Evolutionary conservation across 2,888 invertebrate genomes (phyloP).

Genomic region (Scelioninae gen. 1): DNA sequence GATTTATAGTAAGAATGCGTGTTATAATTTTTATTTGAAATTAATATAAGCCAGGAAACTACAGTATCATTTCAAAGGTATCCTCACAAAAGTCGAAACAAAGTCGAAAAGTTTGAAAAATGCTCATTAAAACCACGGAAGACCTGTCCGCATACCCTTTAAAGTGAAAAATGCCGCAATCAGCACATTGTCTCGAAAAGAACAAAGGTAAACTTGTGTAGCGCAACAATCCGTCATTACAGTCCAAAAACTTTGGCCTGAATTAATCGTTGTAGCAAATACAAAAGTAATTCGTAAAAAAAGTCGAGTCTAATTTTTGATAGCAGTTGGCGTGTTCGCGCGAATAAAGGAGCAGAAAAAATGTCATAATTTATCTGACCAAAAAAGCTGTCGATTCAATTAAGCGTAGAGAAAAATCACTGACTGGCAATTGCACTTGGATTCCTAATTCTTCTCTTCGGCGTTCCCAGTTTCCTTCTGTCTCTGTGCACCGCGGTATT

Average conservation of each 20-base stretch:
- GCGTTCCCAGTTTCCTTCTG: constrained; percentile 63
- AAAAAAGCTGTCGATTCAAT: constrained; percentile 44
- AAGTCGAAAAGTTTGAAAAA: constrained; percentile 20
- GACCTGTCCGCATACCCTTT: constrained; percentile 6
- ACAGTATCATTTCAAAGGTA: not conserved
- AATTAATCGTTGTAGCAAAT: constrained; percentile 10
- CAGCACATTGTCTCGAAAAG: not conserved
- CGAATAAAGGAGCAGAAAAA: constrained; percentile 4
- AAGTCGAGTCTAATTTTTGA: constrained; percentile 9
- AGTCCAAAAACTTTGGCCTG: not conserved
- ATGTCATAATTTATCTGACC: constrained; percentile 17
- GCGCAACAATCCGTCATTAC: constrained; percentile 13
- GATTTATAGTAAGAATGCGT: too few species aligned
- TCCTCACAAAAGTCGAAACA: constrained; percentile 3
- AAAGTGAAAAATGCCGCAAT: constrained; percentile 12
- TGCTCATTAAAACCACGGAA: constrained; percentile 6
- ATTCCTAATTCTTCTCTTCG: constrained; percentile 54
- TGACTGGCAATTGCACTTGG: constrained; percentile 37
- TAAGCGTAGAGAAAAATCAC: constrained; percentile 63
- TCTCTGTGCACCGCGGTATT: constrained; percentile 39
- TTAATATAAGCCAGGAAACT: not conserved
- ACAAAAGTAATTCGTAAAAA: not conserved
- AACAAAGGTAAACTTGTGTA: constrained; percentile 18
- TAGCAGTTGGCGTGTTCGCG: not conserved
- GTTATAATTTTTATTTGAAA: not conserved